Evolutionary conservation across 1,140 invertebrate genomes (phyloP), one percentile per base, ranked within the genome.

Genomic region (Cotesia glomerata): DNA sequence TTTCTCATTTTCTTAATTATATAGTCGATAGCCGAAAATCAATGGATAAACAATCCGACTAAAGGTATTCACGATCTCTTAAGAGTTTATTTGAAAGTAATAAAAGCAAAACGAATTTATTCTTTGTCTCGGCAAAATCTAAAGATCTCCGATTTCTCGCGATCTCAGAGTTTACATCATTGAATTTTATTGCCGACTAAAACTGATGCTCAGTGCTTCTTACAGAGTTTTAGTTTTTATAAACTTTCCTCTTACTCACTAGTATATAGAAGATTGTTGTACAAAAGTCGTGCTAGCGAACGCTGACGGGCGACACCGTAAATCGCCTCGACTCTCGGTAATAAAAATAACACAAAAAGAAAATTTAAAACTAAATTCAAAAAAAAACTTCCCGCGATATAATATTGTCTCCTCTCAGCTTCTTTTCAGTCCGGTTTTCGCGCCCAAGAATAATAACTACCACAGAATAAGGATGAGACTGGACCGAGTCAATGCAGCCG

Each of bases 241-340:
- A 4, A 34, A 26, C 16, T 65, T 45, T 8, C 34, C 8, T 63
- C 14, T 36, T 14, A 5, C 13, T 16, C 26, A 26, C 26, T 26
- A 26, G 26, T 26, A 26, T 26, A 26, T 26, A 26, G 26, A 26
- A 49, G n/a, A 16, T 13, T 32, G 16, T 18, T 51, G 5, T 8
- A n/a, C 16, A 8, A 62, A 56, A 35, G 36, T 36, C 52, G 69
- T 64, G 63, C 59, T 58, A 26, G 58, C 13, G 62, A 64, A 26
- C 69, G 69, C 63, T 64, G 69, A 71, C 69, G 61, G 64, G 26
- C 69, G 63, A 71, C 59, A 64, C 69, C 69, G 69, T 71, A 71
- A 71, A 71, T 71, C 49, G 45, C 54, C 9, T 56, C 1, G 39
- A 16, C 18, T 71, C 49, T 3, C 16, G 34, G 14, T 56, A 13